Percentiles rank a stretch among this genome's conserved stretches.
These are phyloP conservation scores for Arrhopalites spinosus DNA, from an alignment of 2,888 invertebrate species.

Conservation along the genomic window DNA sequence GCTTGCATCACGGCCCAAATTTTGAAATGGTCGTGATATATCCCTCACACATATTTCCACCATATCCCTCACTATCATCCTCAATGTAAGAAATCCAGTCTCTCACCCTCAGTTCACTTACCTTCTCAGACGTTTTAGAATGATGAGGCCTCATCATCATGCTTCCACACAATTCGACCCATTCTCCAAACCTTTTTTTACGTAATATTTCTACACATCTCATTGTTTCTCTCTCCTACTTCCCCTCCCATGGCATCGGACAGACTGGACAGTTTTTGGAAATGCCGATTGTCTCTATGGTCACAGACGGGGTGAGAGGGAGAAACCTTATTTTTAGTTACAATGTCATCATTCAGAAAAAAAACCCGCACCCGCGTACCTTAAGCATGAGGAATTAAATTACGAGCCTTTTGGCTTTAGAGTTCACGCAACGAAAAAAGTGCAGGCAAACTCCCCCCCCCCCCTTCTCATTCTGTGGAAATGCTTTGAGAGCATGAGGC, in stretches of 20 bases:
- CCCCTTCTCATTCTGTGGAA: background rate
- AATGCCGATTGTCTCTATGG: background rate
- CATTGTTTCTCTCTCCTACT: background rate
- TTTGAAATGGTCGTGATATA: background rate
- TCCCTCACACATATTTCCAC: background rate
- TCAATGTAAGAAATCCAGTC: slow-evolving; percentile 13
- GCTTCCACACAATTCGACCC: background rate
- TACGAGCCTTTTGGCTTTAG: background rate
- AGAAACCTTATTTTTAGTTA: background rate
- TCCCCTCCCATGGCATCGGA: too few species aligned
- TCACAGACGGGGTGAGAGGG: background rate
- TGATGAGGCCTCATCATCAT: background rate
- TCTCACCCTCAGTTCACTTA: slow-evolving; percentile 19
- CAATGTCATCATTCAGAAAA: background rate
- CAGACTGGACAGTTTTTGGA: background rate
- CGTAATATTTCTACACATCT: background rate
- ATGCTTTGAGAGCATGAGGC: background rate
- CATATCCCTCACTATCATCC: background rate
- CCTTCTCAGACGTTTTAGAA: background rate
- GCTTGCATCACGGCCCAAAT: background rate
- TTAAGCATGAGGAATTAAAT: background rate
- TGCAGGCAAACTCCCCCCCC: background rate
- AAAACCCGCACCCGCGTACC: slow-evolving; percentile 10
- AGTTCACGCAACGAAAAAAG: background rate
- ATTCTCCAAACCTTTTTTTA: background rate